These are phyloP conservation scores for Aegithalos caudatus DNA, from an alignment of 2,113 vertebrate species.

Conservation along the genomic window DNA sequence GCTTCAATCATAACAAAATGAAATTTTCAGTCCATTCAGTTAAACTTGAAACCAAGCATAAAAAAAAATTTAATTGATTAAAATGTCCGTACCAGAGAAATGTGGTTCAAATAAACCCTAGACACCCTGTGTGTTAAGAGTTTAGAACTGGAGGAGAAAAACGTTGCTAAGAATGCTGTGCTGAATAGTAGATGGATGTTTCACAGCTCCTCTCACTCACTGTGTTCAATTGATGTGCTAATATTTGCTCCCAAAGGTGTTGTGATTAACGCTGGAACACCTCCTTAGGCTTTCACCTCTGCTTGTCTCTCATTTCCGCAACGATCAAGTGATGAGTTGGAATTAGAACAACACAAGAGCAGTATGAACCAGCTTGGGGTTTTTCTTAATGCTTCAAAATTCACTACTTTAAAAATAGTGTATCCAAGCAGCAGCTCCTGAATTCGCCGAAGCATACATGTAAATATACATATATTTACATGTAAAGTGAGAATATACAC, in stretches of 20 bases:
- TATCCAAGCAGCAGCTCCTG: neutral
- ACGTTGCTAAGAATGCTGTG: neutral
- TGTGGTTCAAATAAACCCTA: neutral
- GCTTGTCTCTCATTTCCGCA: neutral
- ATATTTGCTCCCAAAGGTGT: neutral
- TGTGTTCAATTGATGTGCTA: neutral
- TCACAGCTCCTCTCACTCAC: neutral
- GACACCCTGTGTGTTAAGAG: neutral
- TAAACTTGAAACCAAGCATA: neutral
- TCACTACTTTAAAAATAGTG: neutral
- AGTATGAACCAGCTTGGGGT: neutral
- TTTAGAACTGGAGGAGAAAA: neutral
- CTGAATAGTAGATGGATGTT: neutral
- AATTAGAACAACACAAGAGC: neutral
- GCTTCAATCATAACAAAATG: neutral
- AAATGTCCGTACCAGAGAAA: neutral
- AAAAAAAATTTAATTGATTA: neutral
- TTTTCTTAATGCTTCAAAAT: neutral
- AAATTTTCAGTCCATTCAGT: neutral
- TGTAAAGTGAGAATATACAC: neutral
- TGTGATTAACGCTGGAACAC: neutral
- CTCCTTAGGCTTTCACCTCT: neutral
- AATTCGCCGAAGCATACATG: neutral
- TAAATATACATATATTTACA: neutral
- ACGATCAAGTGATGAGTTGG: neutral